Base-by-base conservation (phyloP, 1,140 invertebrate species). In the Tigriopus japonicus region DNA sequence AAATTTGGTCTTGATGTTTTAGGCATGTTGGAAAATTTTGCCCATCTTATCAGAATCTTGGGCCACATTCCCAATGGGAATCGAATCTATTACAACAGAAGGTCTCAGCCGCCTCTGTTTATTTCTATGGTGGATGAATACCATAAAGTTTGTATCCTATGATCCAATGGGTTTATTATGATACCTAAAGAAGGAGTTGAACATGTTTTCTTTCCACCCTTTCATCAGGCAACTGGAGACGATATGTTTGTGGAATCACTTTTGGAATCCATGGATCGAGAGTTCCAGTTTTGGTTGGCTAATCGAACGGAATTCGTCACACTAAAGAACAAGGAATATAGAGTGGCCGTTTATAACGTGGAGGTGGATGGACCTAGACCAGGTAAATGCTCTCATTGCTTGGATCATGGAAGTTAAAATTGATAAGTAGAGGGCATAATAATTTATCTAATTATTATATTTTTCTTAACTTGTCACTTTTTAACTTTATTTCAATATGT, bases 41-140 rank as follows among this genome's bases (percentile, higher is more conserved):
- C 87, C 13, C 76, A 78, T 1, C 80, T 90, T 28, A 81, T 89
- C 0, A 77, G 86, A 19, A 75, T 73, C 52, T 83, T 82, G 65
- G 88, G 88, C 0, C 83, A 85, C 67, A 84, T 95, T 62, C 89
- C 89, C 0, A 94, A 93, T 66, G 90, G 89, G 0, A 87, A 87
- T 0, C 75, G 90, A 52, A 76, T 91, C 17, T 94, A 94, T 65
- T 93, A 92, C 68, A 71, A 76, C 77, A 73, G 77, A 75, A 75
- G 85, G 68, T 87, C 86, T 0, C 89, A 94, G 66, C 88, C 89
- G 0, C 90, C 90, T 0, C 40, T 58, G 5, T 58, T 35, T 17
- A 35, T 17, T 23, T 41, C 15, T 7, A 58, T 58, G 56, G 56
- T 58, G 23, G 23, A 58, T 58, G 15, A 14, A 15, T 58, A 58